Base-by-base conservation (phyloP, 2,797 vertebrate genomes). In the Hephaestus fuliginosus region DNA sequence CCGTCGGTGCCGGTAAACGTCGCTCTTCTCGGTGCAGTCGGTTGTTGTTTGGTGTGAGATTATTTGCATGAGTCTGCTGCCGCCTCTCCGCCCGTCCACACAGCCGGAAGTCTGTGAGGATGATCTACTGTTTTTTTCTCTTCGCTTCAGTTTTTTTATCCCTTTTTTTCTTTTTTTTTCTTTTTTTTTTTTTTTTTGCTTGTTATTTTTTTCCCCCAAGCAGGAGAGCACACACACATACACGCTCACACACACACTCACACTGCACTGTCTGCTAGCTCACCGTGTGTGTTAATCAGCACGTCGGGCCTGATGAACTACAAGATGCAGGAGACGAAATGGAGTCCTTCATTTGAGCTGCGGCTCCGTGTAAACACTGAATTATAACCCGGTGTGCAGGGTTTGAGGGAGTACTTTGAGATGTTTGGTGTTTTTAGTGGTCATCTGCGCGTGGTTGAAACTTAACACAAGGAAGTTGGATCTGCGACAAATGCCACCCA, bases 101-200 rank as follows among this genome's bases (percentile, higher is more conserved):
- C 89, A 94, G 93, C 96, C 95, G 96, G 95, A 96, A 96, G 96
- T 96, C 91, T 93, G 88, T 86, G 92, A 90, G 89, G 90, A 92
- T 88, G 88, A 89, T 89, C 88, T 88, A 62, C 84, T 88, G 78
- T 70, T 88, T 90, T 90, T 89, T 82, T 71, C 73, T 83, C 77
- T 76, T 82, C 68, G 84, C 82, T 86, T 86, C 74, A 52, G 62
- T 88, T 92, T 91, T 91, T 91, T 87, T 66, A 69, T 82, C 66
- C 63, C 80, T 78, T 64, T 39, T 77, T 91, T 89, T 66, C 78
- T 53, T n/a, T 70, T 44, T 81, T 86, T 81, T 30, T 30, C 30
- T 30, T 80, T 78, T 64, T 39, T 77, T 91, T 89, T 66, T 79
- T 53, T n/a, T 70, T 44, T 81, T 86, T 81, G 74, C 77, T 90